These are phyloP conservation scores for Margarornis squamiger DNA, from an alignment of 2,797 vertebrate species.

Conservation along the genomic window DNA sequence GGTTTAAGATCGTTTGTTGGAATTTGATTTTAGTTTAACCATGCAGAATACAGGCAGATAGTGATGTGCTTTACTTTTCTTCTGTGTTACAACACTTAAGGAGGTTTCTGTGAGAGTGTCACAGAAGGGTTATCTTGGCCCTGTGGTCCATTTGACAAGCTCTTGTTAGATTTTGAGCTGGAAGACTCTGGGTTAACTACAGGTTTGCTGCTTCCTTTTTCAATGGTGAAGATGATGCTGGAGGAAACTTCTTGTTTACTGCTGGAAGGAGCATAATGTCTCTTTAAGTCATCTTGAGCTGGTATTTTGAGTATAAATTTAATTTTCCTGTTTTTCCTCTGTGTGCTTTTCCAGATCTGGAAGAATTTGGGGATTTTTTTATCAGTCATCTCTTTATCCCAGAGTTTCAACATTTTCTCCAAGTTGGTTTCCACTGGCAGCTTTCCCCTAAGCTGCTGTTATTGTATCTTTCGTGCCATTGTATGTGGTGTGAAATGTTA, in stretches of 20 bases:
- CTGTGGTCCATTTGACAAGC: not conserved
- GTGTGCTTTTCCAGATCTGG: not conserved
- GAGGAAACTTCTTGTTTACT: not conserved
- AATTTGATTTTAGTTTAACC: not conserved
- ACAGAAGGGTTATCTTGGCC: accelerated
- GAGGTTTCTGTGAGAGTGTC: not conserved
- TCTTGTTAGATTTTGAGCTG: not conserved
- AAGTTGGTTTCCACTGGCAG: constrained; percentile 25
- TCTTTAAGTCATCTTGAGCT: not conserved
- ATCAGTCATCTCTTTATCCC: not conserved
- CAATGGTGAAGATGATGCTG: not conserved
- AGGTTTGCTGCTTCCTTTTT: not conserved
- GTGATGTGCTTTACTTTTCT: not conserved
- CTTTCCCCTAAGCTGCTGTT: constrained; percentile 36
- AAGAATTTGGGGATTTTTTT: not conserved
- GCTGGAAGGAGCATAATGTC: not conserved
- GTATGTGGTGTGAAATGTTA: constrained; percentile 33
- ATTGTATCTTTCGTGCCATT: constrained; percentile 16
- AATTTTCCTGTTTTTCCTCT: not conserved
- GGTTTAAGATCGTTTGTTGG: not conserved
- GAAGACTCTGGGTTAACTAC: not conserved
- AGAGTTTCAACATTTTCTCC: not conserved
- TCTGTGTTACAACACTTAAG: not conserved
- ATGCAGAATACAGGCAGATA: not conserved
- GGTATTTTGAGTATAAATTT: not conserved